phyloP scores from a whole-genome alignment of 2,113 vertebrate species.

The Chaetodon trifascialis region DNA sequence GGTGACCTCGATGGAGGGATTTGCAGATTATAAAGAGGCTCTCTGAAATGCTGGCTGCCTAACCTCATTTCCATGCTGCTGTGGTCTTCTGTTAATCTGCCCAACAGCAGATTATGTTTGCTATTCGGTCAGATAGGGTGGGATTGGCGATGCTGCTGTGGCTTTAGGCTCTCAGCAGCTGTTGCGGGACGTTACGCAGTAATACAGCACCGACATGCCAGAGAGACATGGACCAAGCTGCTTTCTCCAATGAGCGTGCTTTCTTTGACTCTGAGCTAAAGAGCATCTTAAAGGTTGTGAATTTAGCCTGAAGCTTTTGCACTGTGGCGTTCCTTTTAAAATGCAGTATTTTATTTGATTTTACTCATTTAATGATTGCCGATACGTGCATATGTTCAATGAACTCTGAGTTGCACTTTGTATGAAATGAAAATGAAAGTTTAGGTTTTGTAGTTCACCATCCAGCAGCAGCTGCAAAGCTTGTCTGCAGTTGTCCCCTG shows the following conservation, averaged over 20 bases:
- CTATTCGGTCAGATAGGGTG: slow-evolving; percentile 41
- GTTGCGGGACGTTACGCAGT: slow-evolving; percentile 30
- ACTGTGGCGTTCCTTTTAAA: too few species aligned
- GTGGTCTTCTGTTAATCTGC: slow-evolving; percentile 76
- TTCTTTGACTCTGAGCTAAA: neutral
- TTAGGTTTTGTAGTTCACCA: neutral
- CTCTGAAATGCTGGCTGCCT: slow-evolving; percentile 64
- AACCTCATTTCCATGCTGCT: slow-evolving; percentile 75
- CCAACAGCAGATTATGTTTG: slow-evolving; percentile 74
- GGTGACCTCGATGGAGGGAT: slow-evolving; percentile 76
- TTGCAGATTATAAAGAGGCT: slow-evolving; percentile 67
- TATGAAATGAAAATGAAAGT: too few species aligned
- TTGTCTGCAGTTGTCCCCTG: neutral
- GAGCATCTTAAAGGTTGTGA: neutral
- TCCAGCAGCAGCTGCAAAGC: neutral
- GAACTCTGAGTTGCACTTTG: too few species aligned
- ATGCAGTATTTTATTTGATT: too few species aligned
- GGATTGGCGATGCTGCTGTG: slow-evolving; percentile 48
- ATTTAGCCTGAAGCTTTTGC: too few species aligned
- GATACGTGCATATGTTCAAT: too few species aligned
- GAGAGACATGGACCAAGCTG: neutral
- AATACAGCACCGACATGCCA: neutral
- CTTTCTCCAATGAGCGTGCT: neutral
- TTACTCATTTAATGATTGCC: too few species aligned
- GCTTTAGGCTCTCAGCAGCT: slow-evolving; percentile 56